A percentile compares a stretch with the other conserved stretches of the same genome.
These are phyloP conservation scores for Psococerastis gibbosa DNA, from an alignment of 2,888 invertebrate species.

Conservation along the genomic window DNA sequence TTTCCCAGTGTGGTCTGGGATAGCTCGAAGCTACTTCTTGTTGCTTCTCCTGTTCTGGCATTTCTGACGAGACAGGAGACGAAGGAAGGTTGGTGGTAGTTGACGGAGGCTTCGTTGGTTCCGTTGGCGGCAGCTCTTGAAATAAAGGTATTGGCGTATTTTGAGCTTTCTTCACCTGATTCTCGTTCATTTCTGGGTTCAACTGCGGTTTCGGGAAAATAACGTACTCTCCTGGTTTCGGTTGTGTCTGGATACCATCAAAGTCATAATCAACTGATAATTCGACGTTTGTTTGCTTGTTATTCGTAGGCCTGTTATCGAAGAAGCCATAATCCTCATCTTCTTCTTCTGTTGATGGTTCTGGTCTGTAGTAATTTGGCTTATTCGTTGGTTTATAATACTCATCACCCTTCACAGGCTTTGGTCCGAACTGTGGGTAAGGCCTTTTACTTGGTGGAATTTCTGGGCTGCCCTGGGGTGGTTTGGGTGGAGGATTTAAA, in stretches of 20 bases:
- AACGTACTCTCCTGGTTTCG: conserved; percentile 7
- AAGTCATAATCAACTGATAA: conserved; percentile 6
- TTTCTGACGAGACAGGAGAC: conserved; percentile 17
- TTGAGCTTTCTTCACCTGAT: conserved; percentile 1
- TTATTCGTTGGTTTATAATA: not conserved
- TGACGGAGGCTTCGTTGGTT: conserved; percentile 2
- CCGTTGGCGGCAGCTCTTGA: conserved; percentile 9
- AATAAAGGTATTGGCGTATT: not conserved
- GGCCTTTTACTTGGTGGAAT: not conserved
- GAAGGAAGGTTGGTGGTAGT: conserved; percentile 12
- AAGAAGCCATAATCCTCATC: not conserved
- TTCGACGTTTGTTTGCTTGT: not conserved
- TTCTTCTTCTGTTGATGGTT: not conserved
- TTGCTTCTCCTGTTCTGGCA: conserved; percentile 13
- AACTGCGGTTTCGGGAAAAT: conserved; percentile 8
- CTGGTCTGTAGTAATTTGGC: not conserved
- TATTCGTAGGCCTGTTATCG: not conserved
- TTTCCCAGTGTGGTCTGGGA: conserved; percentile 29
- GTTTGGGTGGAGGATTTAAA: not conserved
- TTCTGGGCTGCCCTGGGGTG: not conserved
- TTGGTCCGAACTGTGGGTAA: not conserved
- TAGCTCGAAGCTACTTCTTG: conserved; percentile 19
- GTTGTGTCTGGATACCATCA: conserved; percentile 8
- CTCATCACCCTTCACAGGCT: not conserved
- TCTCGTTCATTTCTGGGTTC: conserved; percentile 8